Evolutionary conservation across 1,140 invertebrate species (phyloP), one percentile per base, ranked within the genome.

Genomic region (Drosophila simulans): DNA sequence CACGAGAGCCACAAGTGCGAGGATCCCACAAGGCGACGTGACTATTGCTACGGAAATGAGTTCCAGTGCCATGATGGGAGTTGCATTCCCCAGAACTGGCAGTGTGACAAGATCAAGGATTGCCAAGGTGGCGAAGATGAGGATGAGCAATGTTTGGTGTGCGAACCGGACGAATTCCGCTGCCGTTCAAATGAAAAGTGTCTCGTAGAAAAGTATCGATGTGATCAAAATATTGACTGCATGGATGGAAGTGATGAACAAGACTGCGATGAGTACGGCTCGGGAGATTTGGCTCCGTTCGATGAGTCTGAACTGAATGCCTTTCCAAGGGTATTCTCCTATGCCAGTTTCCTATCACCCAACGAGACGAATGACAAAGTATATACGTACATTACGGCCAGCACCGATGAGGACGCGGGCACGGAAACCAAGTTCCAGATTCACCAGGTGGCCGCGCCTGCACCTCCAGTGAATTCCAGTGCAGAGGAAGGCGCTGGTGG

Each of bases 171-270:
- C 68, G 80, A 85, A 66, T 94, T 93, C 27, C 95, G 94, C 56
- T 94, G 93, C 65, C 92, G 92, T 11, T 91, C 90, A 5, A 92
- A 94, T 80, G 96, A 96, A 1, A 93, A 93, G 55, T 95, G 95
- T 89, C 96, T 98, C 22, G 94, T 95, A 1, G 95, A 95, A 56
- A 93, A 94, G 22, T 96, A 95, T 93, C 92, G 95, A 5, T 98
- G 97, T 84, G 97, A 98, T 90, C 95, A 95, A 12, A 95, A 97
- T 90, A 93, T 94, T 7, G 97, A 98, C 91, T 98, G 97, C 91
- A 93, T 94, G 25, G 94, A 94, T 65, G 96, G 95, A 1, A 96
- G 96, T 72, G 97, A 98, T 91, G 97, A 98, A 90, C 92, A 93
- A 39, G 92, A 94, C 74, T 94, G 95, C 90, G 83, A 90, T 27